phyloP scores from a whole-genome alignment of 1,140 invertebrate genomes.

The Cyrtorhinus lividipennis region DNA sequence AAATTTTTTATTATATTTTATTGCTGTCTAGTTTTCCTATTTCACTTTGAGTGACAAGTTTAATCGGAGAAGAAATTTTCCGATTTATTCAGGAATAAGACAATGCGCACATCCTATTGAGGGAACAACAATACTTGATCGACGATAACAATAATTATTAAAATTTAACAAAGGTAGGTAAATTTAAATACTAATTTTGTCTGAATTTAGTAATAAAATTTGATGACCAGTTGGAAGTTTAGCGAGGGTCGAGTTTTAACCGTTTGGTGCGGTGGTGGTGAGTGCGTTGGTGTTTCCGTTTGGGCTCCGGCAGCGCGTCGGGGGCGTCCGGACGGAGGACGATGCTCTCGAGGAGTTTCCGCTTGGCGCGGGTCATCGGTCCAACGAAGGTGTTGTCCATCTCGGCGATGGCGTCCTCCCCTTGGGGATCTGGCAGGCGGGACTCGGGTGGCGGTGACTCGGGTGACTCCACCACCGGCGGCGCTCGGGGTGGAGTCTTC shows the following conservation, averaged over 20 bases:
- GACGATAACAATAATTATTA: no score
- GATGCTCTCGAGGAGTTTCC: slow-evolving; percentile 20
- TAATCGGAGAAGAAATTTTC: no score
- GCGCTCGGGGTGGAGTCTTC: background rate
- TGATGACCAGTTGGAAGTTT: background rate
- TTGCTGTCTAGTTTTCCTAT: no score
- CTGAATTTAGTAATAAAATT: background rate
- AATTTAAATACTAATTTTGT: no score
- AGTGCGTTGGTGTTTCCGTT: slow-evolving; percentile 17
- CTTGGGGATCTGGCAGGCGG: background rate
- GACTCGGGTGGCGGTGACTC: background rate
- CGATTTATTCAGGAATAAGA: no score
- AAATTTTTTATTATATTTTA: no score
- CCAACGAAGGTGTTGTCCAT: slow-evolving; percentile 16
- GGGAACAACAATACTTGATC: no score
- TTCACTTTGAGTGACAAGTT: no score
- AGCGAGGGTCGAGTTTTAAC: background rate
- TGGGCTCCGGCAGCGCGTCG: background rate
- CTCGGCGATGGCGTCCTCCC: slow-evolving; percentile 5
- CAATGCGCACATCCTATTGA: no score
- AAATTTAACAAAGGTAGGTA: no score
- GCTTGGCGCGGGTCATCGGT: slow-evolving; percentile 24
- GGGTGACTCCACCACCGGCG: background rate
- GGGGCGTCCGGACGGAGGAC: background rate
- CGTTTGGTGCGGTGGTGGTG: slow-evolving; percentile 9